Conservation (phyloP, 2,888 invertebrate species). For the Acronicta psi region DNA sequence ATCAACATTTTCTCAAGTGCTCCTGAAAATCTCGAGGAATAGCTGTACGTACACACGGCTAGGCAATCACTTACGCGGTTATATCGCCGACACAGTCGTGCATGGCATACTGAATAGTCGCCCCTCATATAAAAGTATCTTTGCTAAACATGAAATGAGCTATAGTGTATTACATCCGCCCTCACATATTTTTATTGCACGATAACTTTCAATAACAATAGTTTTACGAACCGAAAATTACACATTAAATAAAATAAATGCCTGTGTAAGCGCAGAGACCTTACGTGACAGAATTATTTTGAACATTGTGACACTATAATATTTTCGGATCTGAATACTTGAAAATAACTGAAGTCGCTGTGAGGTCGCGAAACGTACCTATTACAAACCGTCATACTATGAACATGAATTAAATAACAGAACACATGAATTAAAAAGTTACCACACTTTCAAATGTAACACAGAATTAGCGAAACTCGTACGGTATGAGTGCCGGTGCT, state of each 20-base stretch:
- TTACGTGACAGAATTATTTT: background rate
- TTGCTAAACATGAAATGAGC: conserved; percentile 36
- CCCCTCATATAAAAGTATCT: conserved; percentile 34
- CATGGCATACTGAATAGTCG: conserved; percentile 42
- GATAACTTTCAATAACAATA: background rate
- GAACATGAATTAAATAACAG: too few relatives aligned
- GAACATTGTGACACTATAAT: too few relatives aligned
- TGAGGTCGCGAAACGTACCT: too few relatives aligned
- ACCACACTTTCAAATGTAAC: background rate
- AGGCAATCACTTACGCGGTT: conserved; percentile 55
- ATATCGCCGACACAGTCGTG: conserved; percentile 50
- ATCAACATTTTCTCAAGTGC: conserved; percentile 69
- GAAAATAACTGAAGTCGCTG: too few relatives aligned
- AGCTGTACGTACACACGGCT: conserved; percentile 47
- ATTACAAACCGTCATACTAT: too few relatives aligned
- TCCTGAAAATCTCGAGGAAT: conserved; percentile 57
- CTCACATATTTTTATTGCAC: conserved; percentile 19
- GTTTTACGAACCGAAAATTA: background rate
- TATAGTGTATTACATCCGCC: conserved; percentile 20
- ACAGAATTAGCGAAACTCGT: background rate
- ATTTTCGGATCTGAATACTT: too few relatives aligned
- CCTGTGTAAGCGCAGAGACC: background rate
- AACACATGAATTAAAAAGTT: background rate
- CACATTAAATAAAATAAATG: background rate
- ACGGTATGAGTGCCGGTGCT: background rate